Conservation (phyloP, 1,140 invertebrate genomes). For the Microplitis mediator region DNA sequence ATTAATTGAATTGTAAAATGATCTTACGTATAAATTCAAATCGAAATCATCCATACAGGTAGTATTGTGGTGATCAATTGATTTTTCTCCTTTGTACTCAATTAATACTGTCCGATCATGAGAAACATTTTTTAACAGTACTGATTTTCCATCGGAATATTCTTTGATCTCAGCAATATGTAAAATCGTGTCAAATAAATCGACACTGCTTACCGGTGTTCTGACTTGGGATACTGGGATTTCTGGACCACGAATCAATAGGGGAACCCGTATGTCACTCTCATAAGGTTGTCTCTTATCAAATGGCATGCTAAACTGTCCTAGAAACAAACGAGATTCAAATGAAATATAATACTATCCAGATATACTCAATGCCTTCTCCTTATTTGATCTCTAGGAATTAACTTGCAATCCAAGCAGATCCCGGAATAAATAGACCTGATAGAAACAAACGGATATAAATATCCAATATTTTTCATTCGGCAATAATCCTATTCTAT, state of each 20-base stretch:
- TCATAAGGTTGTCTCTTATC: slow-evolving; percentile 91
- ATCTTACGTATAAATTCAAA: slow-evolving; percentile 62
- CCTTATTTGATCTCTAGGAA: too few relatives aligned
- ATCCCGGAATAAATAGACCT: too few relatives aligned
- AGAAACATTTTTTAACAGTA: slow-evolving; percentile 37
- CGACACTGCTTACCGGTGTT: slow-evolving; percentile 75
- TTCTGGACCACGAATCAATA: slow-evolving; percentile 79
- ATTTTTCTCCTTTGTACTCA: slow-evolving; percentile 80
- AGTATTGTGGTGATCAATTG: slow-evolving; percentile 56
- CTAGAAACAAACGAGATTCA: slow-evolving; percentile 51
- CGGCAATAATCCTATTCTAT: too few relatives aligned
- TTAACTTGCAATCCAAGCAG: too few relatives aligned
- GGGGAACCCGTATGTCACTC: slow-evolving; percentile 82
- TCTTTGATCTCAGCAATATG: slow-evolving; percentile 66
- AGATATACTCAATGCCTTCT: too few relatives aligned
- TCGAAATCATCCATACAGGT: slow-evolving; percentile 66
- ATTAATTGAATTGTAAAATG: slow-evolving; percentile 26
- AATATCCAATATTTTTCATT: too few relatives aligned
- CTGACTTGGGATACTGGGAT: slow-evolving; percentile 61
- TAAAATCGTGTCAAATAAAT: slow-evolving; percentile 82
- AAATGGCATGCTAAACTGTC: slow-evolving; percentile 83
- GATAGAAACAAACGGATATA: too few relatives aligned
- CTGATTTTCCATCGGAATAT: slow-evolving; percentile 57
- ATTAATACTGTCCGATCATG: slow-evolving; percentile 69
- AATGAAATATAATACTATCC: background rate